Percentiles rank a stretch among this genome's conserved stretches.
These are phyloP conservation scores for Phocides pigmalion DNA, from an alignment of 1,140 invertebrate species.

Conservation along the genomic window DNA sequence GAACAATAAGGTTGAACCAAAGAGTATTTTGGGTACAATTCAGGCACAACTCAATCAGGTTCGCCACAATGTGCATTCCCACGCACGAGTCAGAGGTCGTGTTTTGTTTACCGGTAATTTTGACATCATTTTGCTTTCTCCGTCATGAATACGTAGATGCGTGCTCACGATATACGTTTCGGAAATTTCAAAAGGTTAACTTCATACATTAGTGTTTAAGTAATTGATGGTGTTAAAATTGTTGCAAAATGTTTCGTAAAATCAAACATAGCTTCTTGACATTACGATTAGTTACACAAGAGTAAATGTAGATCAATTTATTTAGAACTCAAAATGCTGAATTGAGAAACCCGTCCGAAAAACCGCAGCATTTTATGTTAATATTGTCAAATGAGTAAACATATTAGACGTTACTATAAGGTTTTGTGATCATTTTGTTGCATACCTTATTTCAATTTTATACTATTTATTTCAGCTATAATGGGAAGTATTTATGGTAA, in stretches of 20 bases:
- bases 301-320: constrained; percentile 4
- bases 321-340: too few relatives aligned
- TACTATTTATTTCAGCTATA: too few relatives aligned
- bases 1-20: constrained; percentile 46
- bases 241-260: constrained; percentile 20
- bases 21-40: constrained; percentile 27
- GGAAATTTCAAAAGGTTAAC: constrained; percentile 24
- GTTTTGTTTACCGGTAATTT: constrained; percentile 35
- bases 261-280: not conserved
- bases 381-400: too few relatives aligned
- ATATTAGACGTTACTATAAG: too few relatives aligned
- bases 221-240: constrained; percentile 12
- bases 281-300: not conserved
- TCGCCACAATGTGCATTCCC: constrained; percentile 29
- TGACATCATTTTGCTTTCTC: constrained; percentile 34
- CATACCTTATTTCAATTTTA: too few relatives aligned
- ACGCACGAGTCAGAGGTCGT: constrained; percentile 31
- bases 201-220: constrained; percentile 13
- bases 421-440: too few relatives aligned
- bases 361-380: too few relatives aligned
- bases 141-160: constrained; percentile 29
- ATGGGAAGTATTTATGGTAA: too few relatives aligned
- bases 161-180: constrained; percentile 30
- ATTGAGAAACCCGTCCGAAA: too few relatives aligned
- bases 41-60: constrained; percentile 27